phyloP scores from a whole-genome alignment of 2,888 invertebrate species.

The Thelaira solivaga region DNA sequence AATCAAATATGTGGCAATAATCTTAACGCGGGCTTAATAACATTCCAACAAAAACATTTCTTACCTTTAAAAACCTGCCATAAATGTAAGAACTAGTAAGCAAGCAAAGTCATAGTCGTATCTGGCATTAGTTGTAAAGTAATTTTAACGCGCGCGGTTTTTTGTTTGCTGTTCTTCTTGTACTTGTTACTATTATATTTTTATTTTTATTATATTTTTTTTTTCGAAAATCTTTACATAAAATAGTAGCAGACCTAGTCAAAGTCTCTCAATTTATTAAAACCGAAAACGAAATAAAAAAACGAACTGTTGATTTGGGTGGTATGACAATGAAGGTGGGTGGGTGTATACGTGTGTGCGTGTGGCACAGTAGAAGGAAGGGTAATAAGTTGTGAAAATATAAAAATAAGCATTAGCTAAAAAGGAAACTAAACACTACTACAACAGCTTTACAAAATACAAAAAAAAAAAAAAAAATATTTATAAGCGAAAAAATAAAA shows the following conservation, averaged over 20 bases:
- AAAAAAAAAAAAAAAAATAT: background rate
- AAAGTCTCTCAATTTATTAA: slow-evolving; percentile 28
- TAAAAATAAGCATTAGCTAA: slow-evolving; percentile 59
- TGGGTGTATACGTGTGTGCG: too few relatives aligned
- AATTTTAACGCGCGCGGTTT: slow-evolving; percentile 56
- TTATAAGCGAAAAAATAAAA: slow-evolving; percentile 14
- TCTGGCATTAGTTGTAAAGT: slow-evolving; percentile 30
- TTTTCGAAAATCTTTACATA: slow-evolving; percentile 26
- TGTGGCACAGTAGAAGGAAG: slow-evolving; percentile 14
- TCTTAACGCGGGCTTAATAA: too few relatives aligned
- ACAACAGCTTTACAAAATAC: slow-evolving; percentile 15
- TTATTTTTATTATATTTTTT: background rate
- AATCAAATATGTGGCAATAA: too few relatives aligned
- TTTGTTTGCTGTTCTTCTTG: background rate
- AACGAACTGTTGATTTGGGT: slow-evolving; percentile 51
- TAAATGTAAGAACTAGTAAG: slow-evolving; percentile 13
- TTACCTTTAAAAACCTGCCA: background rate
- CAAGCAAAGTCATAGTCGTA: slow-evolving; percentile 11
- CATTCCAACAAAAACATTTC: background rate
- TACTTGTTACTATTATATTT: too few relatives aligned
- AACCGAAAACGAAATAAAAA: background rate
- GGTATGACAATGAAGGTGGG: background rate
- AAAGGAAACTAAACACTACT: slow-evolving; percentile 61
- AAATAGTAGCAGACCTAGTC: slow-evolving; percentile 28
- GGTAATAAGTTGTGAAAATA: slow-evolving; percentile 58